Evolutionary conservation across 2,797 vertebrate genomes (phyloP), one percentile per base, ranked within the genome.

Genomic region (Jordanella pulchra): DNA sequence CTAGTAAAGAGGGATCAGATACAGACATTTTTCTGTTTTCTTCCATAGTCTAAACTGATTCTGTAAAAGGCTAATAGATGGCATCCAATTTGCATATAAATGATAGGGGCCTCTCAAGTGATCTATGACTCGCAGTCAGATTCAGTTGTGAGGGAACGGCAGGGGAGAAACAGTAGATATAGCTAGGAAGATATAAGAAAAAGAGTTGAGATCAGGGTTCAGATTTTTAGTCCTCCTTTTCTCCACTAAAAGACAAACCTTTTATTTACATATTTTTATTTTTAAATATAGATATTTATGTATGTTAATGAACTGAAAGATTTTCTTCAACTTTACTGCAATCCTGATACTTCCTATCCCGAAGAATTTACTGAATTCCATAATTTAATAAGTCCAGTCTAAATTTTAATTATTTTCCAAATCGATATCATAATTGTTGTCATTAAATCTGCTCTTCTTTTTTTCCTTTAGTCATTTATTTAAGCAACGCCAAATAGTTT

Each of bases 61-160:
- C 86, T 79, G 83, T 83, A 87, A 93, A 91, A 93, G 93, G 91
- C 92, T 94, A 93, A 94, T 94, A 90, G 91, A 94, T 94, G 93
- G 87, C 93, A 91, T 92, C 88, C 67, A 73, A 94, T 94, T 93
- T 93, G 93, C 93, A 94, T 94, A 91, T 92, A 94, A 93, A 93
- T 94, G 75, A 93, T 93, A 83, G 89, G 66, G 63, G 83, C 87
- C 89, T 92, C 91, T 90, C 87, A 65, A 80, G 89, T 90, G 92
- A 93, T 92, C 91, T 92, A 85, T 85, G 92, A 86, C 84, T 82
- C 78, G 79, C 83, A 71, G 74, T 88, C 76, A 86, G 91, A 91
- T 92, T 87, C 79, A 74, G 82, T 45, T 17, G 86, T 30, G n/a
- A 78, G 13, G 47, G 76, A 82, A 76, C 73, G 23, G 84, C 83